These are phyloP conservation scores for Rattus rattus DNA, from an alignment of 2,113 vertebrate species.

Conservation along the genomic window DNA sequence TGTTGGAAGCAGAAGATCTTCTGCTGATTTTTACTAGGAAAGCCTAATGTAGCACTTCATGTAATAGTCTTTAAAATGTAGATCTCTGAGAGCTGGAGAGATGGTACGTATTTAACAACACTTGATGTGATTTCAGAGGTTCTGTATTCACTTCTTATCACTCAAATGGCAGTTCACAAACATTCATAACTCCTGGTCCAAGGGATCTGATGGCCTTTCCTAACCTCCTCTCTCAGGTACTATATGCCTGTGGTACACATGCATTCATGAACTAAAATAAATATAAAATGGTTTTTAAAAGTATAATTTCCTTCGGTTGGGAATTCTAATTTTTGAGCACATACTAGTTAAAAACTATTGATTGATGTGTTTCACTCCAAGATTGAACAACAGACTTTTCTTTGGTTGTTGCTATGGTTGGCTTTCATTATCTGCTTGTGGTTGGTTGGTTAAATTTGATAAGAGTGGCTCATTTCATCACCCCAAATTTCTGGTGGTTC, in stretches of 20 bases:
- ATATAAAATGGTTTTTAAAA: neutral
- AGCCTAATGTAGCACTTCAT: neutral
- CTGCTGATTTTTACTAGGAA: neutral
- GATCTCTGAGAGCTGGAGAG: no score
- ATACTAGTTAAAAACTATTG: neutral
- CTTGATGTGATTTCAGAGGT: neutral
- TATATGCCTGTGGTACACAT: neutral
- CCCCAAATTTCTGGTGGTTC: neutral
- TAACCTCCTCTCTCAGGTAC: neutral
- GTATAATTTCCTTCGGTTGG: rapidly evolving
- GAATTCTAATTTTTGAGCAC: neutral
- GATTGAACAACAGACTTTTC: neutral
- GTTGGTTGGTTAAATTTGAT: neutral
- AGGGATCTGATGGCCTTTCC: neutral
- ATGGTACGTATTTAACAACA: neutral
- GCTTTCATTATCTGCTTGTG: neutral
- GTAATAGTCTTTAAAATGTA: neutral
- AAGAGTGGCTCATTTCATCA: neutral
- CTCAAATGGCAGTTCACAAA: neutral
- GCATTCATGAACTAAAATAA: neutral
- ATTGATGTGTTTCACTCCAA: neutral
- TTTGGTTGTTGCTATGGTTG: neutral
- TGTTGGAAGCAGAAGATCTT: neutral
- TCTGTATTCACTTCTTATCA: neutral
- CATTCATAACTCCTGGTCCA: neutral